Conservation (phyloP, 1,140 invertebrate genomes). For the Gonatopus flavifemur region DNA sequence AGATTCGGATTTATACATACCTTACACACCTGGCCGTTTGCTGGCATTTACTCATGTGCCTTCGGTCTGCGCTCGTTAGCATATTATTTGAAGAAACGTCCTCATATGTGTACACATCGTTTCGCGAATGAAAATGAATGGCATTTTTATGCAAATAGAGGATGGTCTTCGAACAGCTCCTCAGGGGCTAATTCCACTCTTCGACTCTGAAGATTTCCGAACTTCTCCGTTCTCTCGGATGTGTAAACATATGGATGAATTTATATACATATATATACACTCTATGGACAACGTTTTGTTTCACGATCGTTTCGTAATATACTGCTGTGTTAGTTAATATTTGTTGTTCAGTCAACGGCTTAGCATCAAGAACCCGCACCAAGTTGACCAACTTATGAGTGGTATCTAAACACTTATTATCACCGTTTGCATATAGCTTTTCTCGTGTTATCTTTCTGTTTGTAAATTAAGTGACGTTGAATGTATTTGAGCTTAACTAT, state of each 20-base stretch:
- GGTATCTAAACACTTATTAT: constrained; percentile 28
- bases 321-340: constrained; percentile 40
- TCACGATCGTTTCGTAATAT: constrained; percentile 38
- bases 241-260: too few species aligned
- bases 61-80: constrained; percentile 37
- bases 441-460: too few species aligned
- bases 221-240: constrained; percentile 15
- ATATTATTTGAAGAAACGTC: constrained; percentile 42
- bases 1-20: constrained; percentile 39
- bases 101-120: constrained; percentile 15
- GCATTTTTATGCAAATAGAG: constrained; percentile 48
- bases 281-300: constrained; percentile 35
- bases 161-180: constrained; percentile 18
- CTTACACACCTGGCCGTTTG: constrained; percentile 42
- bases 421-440: too few species aligned
- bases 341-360: constrained; percentile 32
- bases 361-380: constrained; percentile 10
- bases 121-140: constrained; percentile 39
- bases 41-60: too few species aligned
- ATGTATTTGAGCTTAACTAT: too few species aligned
- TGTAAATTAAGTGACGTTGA: too few species aligned
- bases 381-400: constrained; percentile 19
- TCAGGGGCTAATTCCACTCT: constrained; percentile 19
- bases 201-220: constrained; percentile 23
- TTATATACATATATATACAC: neutral